Percentiles rank a stretch among this genome's conserved stretches.
These are phyloP conservation scores for Hippocampus barbouri DNA, from an alignment of 2,113 vertebrate genomes.

Conservation along the genomic window DNA sequence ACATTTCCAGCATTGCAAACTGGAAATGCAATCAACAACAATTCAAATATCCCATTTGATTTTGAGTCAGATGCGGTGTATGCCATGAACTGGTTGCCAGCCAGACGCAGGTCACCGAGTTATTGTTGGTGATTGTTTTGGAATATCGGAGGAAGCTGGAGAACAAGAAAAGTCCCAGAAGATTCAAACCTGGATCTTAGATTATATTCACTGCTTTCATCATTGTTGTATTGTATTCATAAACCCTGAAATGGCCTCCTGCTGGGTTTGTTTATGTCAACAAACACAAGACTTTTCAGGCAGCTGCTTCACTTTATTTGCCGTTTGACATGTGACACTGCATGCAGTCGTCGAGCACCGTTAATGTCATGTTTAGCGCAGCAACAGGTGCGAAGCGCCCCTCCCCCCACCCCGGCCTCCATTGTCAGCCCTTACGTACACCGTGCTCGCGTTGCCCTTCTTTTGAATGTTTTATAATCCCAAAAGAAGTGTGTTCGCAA, in stretches of 20 bases:
- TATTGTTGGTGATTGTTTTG: too few species aligned
- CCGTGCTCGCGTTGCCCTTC: background rate
- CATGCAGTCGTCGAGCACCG: too few species aligned
- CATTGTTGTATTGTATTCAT: background rate
- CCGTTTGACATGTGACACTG: background rate
- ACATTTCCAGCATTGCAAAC: too few species aligned
- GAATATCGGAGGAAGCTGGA: too few species aligned
- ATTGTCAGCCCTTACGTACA: background rate
- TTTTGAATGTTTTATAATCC: background rate
- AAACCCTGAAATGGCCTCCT: background rate
- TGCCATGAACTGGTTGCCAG: too few species aligned
- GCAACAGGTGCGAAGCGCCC: conserved; percentile 54
- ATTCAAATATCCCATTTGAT: too few species aligned
- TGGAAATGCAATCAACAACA: too few species aligned
- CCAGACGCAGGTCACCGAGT: too few species aligned
- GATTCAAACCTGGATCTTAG: too few species aligned
- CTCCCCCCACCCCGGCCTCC: background rate
- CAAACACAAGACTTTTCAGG: background rate
- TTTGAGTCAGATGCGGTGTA: too few species aligned
- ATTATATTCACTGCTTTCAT: background rate
- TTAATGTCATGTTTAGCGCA: conserved; percentile 17
- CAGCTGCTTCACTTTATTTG: background rate
- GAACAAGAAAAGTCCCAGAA: too few species aligned
- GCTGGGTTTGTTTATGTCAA: background rate
- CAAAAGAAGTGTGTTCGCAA: background rate